Conservation (phyloP, 2,888 invertebrate species). For the Seladonia tumulorum region DNA sequence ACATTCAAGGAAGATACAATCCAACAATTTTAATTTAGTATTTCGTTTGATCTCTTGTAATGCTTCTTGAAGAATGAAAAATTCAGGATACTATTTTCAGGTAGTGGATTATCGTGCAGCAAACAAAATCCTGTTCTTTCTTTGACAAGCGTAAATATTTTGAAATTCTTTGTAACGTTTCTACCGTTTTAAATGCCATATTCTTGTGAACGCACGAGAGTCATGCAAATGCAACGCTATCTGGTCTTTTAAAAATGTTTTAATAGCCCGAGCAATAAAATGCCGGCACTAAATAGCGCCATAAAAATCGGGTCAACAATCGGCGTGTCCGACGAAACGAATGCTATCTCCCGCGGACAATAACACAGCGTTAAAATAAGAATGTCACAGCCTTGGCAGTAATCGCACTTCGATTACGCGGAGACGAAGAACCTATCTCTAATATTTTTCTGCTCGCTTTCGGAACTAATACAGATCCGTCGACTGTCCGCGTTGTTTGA, state of each 20-base stretch:
- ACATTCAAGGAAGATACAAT: too few relatives aligned
- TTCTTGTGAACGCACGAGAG: neutral
- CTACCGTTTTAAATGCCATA: neutral
- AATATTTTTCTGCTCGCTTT: neutral
- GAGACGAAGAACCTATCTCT: neutral
- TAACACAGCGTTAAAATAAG: neutral
- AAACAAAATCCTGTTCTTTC: neutral
- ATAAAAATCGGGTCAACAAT: neutral
- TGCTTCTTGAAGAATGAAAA: too few relatives aligned
- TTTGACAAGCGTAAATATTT: neutral
- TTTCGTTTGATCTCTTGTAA: too few relatives aligned
- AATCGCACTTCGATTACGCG: neutral
- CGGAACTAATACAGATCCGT: neutral
- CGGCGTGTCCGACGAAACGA: neutral
- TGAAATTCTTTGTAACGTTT: neutral
- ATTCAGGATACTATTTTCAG: too few relatives aligned
- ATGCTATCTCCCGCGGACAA: slow-evolving; percentile 1
- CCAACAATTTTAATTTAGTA: too few relatives aligned
- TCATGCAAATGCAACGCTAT: neutral
- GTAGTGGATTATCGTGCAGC: too few relatives aligned
- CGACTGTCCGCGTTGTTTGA: neutral
- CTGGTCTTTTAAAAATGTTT: neutral
- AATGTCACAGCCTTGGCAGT: neutral
- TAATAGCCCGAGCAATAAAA: neutral
- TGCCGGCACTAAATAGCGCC: neutral